These are phyloP conservation scores for Odocoileus virginianus DNA, from an alignment of 2,113 vertebrate species.

Conservation along the genomic window DNA sequence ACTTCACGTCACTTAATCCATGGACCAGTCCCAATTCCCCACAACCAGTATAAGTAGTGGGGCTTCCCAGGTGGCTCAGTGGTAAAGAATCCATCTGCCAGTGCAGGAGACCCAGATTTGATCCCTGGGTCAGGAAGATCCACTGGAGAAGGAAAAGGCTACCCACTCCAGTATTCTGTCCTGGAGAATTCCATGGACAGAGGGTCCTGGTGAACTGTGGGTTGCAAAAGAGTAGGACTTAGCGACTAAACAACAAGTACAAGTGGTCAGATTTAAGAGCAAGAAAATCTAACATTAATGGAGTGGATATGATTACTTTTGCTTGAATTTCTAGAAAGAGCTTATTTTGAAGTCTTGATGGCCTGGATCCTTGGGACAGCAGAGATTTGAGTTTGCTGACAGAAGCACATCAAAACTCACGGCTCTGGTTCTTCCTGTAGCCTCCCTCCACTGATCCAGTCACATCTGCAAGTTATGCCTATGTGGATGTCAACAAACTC, in stretches of 20 bases:
- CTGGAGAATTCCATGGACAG: neutral
- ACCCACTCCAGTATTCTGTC: neutral
- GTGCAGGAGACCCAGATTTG: neutral
- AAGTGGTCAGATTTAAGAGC: neutral
- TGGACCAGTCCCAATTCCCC: neutral
- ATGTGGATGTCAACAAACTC: neutral
- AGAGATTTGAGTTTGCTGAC: neutral
- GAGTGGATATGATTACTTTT: neutral
- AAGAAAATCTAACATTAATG: neutral
- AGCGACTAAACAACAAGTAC: neutral
- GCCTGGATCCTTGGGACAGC: neutral
- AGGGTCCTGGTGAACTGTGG: neutral
- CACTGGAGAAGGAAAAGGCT: neutral
- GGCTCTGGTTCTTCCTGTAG: neutral
- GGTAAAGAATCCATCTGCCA: neutral
- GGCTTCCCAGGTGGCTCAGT: neutral
- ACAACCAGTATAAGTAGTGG: neutral
- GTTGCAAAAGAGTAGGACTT: neutral
- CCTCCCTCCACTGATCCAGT: neutral
- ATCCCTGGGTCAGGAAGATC: neutral
- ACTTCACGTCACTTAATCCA: neutral
- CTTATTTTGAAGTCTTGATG: neutral
- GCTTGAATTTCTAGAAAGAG: neutral
- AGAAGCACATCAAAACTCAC: neutral
- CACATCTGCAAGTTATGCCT: neutral